These are phyloP conservation scores for Bubo bubo DNA, from an alignment of 2,113 vertebrate species.

Conservation along the genomic window DNA sequence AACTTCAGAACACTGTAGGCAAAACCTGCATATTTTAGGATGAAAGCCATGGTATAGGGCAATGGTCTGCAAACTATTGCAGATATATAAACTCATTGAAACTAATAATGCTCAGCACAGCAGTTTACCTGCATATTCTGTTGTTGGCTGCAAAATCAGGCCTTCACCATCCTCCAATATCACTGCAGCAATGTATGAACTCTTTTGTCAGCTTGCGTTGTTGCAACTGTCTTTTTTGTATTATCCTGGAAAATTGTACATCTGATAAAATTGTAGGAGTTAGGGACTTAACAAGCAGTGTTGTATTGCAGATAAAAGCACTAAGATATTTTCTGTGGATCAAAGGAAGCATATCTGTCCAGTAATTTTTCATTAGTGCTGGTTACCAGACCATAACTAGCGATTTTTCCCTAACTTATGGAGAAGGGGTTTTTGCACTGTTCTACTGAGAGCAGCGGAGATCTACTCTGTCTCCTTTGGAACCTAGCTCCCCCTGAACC, in stretches of 20 bases:
- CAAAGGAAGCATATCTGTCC: neutral
- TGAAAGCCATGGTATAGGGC: neutral
- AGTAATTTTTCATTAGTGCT: neutral
- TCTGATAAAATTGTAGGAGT: neutral
- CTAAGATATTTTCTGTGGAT: neutral
- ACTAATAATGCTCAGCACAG: neutral
- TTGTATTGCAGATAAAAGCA: neutral
- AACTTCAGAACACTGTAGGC: neutral
- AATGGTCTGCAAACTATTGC: neutral
- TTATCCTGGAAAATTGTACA: neutral
- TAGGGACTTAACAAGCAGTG: neutral
- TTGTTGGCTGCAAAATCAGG: neutral
- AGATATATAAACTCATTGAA: neutral
- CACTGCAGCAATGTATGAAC: neutral
- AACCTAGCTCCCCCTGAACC: neutral
- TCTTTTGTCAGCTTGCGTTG: neutral
- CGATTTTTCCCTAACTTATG: neutral
- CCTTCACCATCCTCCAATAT: neutral
- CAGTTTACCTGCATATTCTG: neutral
- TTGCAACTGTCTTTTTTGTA: neutral
- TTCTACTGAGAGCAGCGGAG: neutral
- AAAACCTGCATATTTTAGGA: neutral
- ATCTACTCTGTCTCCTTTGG: neutral
- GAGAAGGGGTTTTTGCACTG: neutral
- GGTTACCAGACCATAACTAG: neutral